Evolutionary conservation across 2,797 vertebrate genomes (phyloP).

Genomic region (Pangasius djambal): DNA sequence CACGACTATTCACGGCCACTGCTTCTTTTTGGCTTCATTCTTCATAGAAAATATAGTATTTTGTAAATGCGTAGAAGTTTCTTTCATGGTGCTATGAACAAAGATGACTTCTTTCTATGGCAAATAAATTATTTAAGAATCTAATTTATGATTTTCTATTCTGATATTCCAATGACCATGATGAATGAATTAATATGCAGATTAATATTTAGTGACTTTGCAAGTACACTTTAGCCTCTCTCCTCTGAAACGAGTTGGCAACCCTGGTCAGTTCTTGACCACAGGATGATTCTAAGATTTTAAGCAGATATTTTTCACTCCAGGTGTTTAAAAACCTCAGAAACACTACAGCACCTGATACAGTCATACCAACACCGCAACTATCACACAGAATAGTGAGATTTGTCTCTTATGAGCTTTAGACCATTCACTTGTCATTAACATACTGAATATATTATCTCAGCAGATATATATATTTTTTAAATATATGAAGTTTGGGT

Average conservation of each 20-base stretch:
- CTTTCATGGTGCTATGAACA: accelerated
- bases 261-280: not conserved
- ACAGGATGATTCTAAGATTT: not conserved
- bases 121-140: not conserved
- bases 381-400: too few relatives aligned
- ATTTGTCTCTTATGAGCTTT: not conserved
- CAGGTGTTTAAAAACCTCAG: too few relatives aligned
- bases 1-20: too few relatives aligned
- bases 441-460: not conserved
- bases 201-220: not conserved
- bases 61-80: not conserved
- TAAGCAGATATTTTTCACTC: not conserved
- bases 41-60: not conserved
- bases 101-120: too few relatives aligned
- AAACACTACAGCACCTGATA: not conserved
- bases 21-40: not conserved
- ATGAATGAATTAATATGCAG: not conserved
- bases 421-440: not conserved
- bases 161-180: not conserved
- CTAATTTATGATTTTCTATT: not conserved
- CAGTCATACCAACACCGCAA: not conserved
- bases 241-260: not conserved
- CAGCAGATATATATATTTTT: not conserved
- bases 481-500: not conserved
- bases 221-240: too few relatives aligned